Conservation (phyloP, 2,888 invertebrate genomes). For the Rotaria macrura region DNA sequence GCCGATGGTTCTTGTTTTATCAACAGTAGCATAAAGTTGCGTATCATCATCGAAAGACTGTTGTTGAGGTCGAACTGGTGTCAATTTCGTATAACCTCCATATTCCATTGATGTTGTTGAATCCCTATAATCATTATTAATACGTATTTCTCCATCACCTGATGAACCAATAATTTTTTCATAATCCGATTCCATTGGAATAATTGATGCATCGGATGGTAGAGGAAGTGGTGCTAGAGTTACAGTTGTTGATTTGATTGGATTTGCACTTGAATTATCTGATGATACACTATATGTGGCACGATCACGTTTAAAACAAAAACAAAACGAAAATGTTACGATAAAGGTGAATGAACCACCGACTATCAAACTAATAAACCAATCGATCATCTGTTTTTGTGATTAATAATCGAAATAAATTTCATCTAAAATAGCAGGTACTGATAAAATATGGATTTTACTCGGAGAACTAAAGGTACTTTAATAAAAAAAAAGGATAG, state of each 20-base stretch:
- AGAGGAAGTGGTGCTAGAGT: background rate
- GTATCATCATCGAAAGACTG: background rate
- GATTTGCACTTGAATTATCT: background rate
- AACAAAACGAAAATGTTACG: background rate
- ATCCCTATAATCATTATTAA: background rate
- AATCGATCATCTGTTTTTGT: background rate
- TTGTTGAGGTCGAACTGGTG: background rate
- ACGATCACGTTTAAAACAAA: slow-evolving; percentile 19
- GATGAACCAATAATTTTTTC: slow-evolving; percentile 10
- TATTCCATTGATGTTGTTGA: slow-evolving; percentile 7
- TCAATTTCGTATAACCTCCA: slow-evolving; percentile 4
- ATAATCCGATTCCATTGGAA: background rate
- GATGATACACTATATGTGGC: slow-evolving; percentile 16
- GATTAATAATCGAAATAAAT: background rate
- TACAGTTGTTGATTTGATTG: background rate
- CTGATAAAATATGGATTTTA: too few relatives aligned
- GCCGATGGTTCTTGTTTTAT: background rate
- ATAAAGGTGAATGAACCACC: background rate
- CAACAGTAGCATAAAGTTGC: background rate
- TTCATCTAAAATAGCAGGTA: background rate
- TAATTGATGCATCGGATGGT: background rate
- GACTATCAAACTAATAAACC: background rate
- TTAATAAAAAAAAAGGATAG: too few relatives aligned
- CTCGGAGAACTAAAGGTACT: too few relatives aligned
- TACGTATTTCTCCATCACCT: slow-evolving; percentile 16